Conservation (phyloP, 2,113 vertebrate species). For the Xenopus laevis region DNA sequence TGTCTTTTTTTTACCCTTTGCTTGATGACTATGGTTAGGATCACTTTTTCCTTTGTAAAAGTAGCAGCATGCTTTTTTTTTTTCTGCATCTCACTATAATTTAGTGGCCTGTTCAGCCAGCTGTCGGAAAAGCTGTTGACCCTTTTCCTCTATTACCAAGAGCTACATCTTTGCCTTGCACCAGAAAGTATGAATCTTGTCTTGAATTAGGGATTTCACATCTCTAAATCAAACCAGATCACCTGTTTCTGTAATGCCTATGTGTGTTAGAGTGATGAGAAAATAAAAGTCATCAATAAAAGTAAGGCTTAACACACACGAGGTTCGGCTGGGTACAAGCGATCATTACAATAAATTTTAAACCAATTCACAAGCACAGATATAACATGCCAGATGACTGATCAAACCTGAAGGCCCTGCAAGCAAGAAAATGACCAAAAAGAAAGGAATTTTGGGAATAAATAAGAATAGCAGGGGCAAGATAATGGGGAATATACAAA, state of each 20-base stretch:
- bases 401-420: slow-evolving; percentile 4
- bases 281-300: slow-evolving; percentile 1
- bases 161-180: neutral
- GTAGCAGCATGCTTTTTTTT: neutral
- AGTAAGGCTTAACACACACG: neutral
- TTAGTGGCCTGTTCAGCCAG: slow-evolving; percentile 18
- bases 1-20: slow-evolving; percentile 9
- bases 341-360: slow-evolving; percentile 24
- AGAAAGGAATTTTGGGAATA: neutral
- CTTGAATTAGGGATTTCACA: slow-evolving; percentile 6
- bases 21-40: slow-evolving; percentile 17
- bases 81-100: slow-evolving; percentile 15
- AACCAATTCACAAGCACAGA: slow-evolving; percentile 10
- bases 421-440: slow-evolving; percentile 12
- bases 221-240: slow-evolving; percentile 23
- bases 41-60: neutral
- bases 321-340: slow-evolving; percentile 8
- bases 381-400: slow-evolving; percentile 10
- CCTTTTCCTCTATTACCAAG: neutral
- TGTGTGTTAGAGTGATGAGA: neutral
- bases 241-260: slow-evolving; percentile 5
- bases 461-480: neutral
- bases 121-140: slow-evolving; percentile 18
- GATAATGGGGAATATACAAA: neutral
- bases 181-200: slow-evolving; percentile 12